Evolutionary conservation across 2,113 vertebrate genomes (phyloP).

Genomic region (Cinclus cinclus): DNA sequence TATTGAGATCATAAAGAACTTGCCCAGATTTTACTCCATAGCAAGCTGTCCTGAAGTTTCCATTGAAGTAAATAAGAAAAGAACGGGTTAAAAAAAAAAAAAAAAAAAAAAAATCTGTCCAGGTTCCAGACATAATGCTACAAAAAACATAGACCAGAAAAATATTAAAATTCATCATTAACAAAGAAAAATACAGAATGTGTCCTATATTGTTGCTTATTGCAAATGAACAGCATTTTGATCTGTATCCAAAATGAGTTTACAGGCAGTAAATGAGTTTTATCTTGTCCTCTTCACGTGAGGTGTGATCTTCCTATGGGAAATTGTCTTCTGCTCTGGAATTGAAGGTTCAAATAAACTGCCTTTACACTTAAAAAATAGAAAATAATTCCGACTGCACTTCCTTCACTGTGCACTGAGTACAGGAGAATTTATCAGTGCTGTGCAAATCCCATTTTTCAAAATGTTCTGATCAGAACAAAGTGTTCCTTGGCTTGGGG

Average conservation of each 20-base stretch:
- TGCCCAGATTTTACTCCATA: neutral
- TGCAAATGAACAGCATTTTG: neutral
- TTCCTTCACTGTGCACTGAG: neutral
- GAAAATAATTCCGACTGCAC: neutral
- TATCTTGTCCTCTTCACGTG: neutral
- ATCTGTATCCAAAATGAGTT: neutral
- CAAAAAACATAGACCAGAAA: neutral
- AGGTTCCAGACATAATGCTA: neutral
- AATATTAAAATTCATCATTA: neutral
- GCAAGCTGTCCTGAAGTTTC: neutral
- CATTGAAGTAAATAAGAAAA: neutral
- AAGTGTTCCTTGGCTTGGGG: neutral
- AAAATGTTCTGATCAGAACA: neutral
- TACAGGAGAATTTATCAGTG: neutral
- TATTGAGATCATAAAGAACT: neutral
- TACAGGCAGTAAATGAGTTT: neutral
- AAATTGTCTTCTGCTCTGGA: neutral
- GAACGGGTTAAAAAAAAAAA: no score
- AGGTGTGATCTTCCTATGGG: neutral
- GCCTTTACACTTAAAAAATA: neutral
- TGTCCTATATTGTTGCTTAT: neutral
- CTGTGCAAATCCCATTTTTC: neutral
- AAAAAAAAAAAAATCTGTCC: fast-evolving
- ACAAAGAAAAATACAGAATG: neutral
- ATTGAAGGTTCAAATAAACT: neutral